Evolutionary conservation across 2,113 vertebrate species (phyloP).

Genomic region (Ariopsis seemanni): DNA sequence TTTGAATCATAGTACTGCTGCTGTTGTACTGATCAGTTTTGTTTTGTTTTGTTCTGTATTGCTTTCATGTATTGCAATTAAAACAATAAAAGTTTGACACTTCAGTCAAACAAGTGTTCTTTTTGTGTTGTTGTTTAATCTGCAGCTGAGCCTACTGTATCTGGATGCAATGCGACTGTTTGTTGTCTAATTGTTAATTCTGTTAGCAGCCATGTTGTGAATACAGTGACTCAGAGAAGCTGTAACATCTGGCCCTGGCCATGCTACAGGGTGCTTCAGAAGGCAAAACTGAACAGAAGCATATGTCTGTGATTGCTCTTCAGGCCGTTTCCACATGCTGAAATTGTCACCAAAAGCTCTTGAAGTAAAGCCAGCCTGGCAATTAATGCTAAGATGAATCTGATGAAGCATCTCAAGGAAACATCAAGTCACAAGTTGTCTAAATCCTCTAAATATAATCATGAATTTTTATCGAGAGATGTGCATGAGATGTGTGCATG

Average conservation of each 20-base stretch:
- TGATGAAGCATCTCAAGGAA: constrained; percentile 20
- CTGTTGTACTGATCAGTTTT: neutral
- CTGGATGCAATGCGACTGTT: neutral
- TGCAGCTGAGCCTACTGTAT: neutral
- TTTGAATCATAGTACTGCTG: neutral
- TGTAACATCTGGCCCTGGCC: constrained; percentile 30
- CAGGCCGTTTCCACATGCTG: neutral
- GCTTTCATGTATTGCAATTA: neutral
- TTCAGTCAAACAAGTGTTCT: neutral
- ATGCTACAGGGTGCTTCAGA: constrained; percentile 22
- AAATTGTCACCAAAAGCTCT: constrained; percentile 21
- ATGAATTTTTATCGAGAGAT: neutral
- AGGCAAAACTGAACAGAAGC: constrained; percentile 4
- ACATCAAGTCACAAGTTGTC: neutral
- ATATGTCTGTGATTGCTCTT: constrained; percentile 23
- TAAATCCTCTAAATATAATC: neutral
- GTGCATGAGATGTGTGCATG: neutral
- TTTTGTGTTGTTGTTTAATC: neutral
- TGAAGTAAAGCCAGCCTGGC: neutral
- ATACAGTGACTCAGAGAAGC: constrained; percentile 4
- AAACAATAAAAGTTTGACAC: neutral
- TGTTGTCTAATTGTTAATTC: constrained; percentile 13
- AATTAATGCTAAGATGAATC: constrained; percentile 8
- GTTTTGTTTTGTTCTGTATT: neutral
- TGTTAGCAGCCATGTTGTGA: neutral